Conservation (phyloP, 1,140 invertebrate species). For the Temnothorax curvispinosus region DNA sequence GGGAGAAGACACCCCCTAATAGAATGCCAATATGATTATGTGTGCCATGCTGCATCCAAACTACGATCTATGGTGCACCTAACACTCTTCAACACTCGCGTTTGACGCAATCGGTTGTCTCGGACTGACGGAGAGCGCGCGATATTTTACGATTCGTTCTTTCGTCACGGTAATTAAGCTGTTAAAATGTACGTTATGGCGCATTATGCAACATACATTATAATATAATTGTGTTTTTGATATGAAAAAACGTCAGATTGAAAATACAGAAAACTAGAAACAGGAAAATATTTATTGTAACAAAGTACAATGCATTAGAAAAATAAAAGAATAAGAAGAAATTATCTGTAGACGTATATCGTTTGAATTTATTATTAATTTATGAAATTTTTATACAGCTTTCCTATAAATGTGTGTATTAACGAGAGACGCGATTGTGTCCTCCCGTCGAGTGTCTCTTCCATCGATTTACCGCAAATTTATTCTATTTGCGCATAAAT, state of each 20-base stretch:
- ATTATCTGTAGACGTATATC: neutral
- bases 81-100: constrained; percentile 58
- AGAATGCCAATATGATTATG: constrained; percentile 84
- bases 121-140: neutral
- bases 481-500: constrained; percentile 46
- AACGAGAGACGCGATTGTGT: neutral
- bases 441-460: neutral
- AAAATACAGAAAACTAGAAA: neutral
- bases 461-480: constrained; percentile 38
- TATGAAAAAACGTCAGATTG: neutral
- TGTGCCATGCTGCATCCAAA: constrained; percentile 80
- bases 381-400: constrained; percentile 11
- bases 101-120: constrained; percentile 52
- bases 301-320: neutral
- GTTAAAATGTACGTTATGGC: neutral
- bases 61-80: constrained; percentile 73
- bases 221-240: neutral
- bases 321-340: neutral
- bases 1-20: constrained; percentile 80
- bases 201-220: neutral
- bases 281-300: neutral
- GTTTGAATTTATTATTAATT: neutral
- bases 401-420: neutral
- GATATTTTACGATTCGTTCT: neutral
- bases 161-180: neutral